These are phyloP conservation scores for western clawed frog (Xenopus tropicalis) DNA, from an alignment of 2,113 vertebrate genomes.

Conservation along the genomic window DNA sequence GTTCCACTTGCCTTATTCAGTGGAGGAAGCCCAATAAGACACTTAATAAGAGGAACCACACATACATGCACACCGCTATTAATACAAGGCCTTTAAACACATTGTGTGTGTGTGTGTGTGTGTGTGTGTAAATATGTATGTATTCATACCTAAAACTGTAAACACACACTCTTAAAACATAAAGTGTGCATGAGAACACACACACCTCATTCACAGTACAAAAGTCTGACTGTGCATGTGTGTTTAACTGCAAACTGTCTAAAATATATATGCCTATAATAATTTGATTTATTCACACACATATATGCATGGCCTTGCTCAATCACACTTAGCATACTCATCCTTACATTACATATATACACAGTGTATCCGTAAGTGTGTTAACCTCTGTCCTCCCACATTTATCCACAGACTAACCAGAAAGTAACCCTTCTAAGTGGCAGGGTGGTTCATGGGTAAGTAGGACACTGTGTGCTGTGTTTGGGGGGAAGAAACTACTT, in stretches of 20 bases:
- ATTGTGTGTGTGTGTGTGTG: neutral
- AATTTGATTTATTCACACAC: neutral
- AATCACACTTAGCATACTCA: neutral
- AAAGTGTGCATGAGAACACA: neutral
- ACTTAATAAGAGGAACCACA: neutral
- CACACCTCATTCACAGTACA: neutral
- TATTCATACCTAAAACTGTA: neutral
- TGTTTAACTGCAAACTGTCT: constrained; percentile 14
- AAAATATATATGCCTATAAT: neutral
- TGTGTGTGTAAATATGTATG: constrained; percentile 5
- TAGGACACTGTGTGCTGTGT: constrained; percentile 24
- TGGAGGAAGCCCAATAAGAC: constrained; percentile 7
- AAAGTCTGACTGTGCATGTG: constrained; percentile 13
- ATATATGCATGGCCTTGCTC: constrained; percentile 4
- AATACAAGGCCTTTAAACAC: neutral
- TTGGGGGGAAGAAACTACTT: neutral
- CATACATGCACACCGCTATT: neutral
- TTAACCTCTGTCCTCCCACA: neutral
- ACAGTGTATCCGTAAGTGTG: neutral
- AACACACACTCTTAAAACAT: neutral
- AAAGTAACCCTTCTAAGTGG: neutral
- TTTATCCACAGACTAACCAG: neutral
- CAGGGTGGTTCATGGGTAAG: neutral
- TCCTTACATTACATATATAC: neutral
- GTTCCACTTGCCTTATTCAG: neutral